Evolutionary conservation across 1,140 invertebrate genomes (phyloP).

Genomic region (Drosophila bocki): DNA sequence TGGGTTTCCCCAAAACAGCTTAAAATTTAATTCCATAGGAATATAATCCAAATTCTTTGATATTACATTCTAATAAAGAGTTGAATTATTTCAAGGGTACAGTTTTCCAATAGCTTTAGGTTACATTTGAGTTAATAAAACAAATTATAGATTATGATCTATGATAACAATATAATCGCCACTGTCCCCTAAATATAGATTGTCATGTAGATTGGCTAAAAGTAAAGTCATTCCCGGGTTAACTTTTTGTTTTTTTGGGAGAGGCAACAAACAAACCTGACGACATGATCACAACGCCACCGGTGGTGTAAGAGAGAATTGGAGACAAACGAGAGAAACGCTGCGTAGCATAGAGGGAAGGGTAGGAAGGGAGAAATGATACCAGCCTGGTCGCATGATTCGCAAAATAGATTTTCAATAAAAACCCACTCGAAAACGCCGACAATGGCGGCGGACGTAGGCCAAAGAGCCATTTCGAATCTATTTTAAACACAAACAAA

Average conservation of each 20-base stretch:
- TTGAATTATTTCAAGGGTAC: neutral
- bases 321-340: conserved; percentile 20
- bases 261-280: conserved; percentile 35
- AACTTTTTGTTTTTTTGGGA: conserved; percentile 24
- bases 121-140: neutral
- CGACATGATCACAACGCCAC: conserved; percentile 64
- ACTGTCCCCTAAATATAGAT: conserved; percentile 4
- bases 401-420: conserved; percentile 83
- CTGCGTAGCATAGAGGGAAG: neutral
- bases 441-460: conserved; percentile 63
- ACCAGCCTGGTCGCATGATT: conserved; percentile 43
- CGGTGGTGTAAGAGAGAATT: conserved; percentile 53
- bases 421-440: conserved; percentile 73
- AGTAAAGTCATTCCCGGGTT: conserved; percentile 54
- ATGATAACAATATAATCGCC: neutral
- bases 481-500: conserved; percentile 80
- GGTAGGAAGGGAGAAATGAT: conserved; percentile 7
- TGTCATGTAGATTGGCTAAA: conserved; percentile 20
- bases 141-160: neutral
- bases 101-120: neutral
- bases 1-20: neutral
- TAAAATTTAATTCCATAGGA: no score
- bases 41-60: neutral
- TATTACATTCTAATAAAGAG: neutral
- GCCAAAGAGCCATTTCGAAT: conserved; percentile 69